phyloP scores from a whole-genome alignment of 53 echinoderm and acorn worm species.

The Echinarachnius parma region DNA sequence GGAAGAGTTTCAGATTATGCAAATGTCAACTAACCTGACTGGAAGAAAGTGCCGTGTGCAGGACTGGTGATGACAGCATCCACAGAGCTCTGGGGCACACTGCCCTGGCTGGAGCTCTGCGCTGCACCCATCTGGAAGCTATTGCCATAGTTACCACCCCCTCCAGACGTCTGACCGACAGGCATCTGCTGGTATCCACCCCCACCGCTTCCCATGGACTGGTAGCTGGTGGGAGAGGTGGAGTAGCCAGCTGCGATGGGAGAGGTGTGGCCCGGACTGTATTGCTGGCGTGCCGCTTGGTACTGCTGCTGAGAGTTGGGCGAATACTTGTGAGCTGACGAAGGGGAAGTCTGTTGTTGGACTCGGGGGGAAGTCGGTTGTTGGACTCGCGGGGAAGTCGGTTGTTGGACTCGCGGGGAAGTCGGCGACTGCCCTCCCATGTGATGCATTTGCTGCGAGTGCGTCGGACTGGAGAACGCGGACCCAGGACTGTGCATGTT shows the following conservation, averaged over 20 bases:
- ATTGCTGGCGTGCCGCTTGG: conserved; percentile 18
- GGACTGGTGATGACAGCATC: conserved; percentile 88
- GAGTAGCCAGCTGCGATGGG: conserved; percentile 21
- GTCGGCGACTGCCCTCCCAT: conserved; percentile 1
- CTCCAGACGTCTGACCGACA: conserved; percentile 45
- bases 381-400: background rate
- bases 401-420: background rate
- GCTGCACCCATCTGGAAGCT: conserved; percentile 48
- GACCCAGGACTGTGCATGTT: conserved; percentile 14
- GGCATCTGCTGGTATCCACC: conserved; percentile 50
- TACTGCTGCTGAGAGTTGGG: conserved; percentile 13
- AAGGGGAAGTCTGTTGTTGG: conserved; percentile 31
- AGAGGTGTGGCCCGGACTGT: conserved; percentile 30
- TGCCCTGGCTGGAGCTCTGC: conserved; percentile 47
- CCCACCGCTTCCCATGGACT: background rate
- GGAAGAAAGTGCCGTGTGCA: conserved; percentile 71
- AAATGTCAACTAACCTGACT: conserved; percentile 17
- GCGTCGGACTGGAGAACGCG: conserved; percentile 14
- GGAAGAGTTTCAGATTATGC: too few species aligned
- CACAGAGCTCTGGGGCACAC: conserved; percentile 36
- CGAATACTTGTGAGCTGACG: conserved; percentile 2
- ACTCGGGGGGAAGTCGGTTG: background rate
- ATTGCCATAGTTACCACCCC: conserved; percentile 42
- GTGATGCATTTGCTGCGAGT: background rate
- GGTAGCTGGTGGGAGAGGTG: conserved; percentile 15